Evolutionary conservation across 2,113 vertebrate species (phyloP).

Genomic region (Hypanus sabinus): DNA sequence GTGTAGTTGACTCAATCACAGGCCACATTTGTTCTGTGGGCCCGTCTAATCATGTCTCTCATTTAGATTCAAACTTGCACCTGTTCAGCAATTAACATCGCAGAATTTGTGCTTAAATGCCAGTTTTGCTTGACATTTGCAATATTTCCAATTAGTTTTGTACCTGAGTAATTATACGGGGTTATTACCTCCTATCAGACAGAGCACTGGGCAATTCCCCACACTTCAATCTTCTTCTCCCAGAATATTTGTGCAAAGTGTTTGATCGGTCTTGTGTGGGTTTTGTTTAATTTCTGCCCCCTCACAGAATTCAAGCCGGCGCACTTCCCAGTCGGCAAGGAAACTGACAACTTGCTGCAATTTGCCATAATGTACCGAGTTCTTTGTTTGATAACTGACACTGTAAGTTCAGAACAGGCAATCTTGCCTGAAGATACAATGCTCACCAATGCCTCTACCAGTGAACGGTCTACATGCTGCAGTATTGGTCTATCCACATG

Average conservation of each 20-base stretch:
- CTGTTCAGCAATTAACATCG: constrained; percentile 36
- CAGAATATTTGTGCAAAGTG: constrained; percentile 10
- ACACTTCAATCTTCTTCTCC: constrained; percentile 26
- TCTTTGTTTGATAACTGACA: not conserved
- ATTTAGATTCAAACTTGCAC: constrained; percentile 30
- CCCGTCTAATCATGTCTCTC: constrained; percentile 27
- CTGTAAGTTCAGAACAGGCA: not conserved
- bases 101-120: constrained; percentile 33
- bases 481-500: no score
- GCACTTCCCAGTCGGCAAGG: not conserved
- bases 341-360: constrained; percentile 5
- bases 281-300: constrained; percentile 12
- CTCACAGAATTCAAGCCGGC: not conserved
- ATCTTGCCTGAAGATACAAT: not conserved
- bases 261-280: constrained; percentile 14
- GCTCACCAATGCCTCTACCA: not conserved
- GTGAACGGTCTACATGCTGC: not conserved
- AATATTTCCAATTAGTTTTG: constrained; percentile 37
- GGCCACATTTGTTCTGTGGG: constrained; percentile 32
- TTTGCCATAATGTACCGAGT: not conserved
- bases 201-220: not conserved
- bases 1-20: constrained; percentile 26
- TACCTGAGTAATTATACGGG: constrained; percentile 31
- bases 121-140: constrained; percentile 37
- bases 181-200: constrained; percentile 34